These are phyloP conservation scores for Plagodis dolabraria DNA, from an alignment of 2,888 invertebrate species.

Conservation along the genomic window DNA sequence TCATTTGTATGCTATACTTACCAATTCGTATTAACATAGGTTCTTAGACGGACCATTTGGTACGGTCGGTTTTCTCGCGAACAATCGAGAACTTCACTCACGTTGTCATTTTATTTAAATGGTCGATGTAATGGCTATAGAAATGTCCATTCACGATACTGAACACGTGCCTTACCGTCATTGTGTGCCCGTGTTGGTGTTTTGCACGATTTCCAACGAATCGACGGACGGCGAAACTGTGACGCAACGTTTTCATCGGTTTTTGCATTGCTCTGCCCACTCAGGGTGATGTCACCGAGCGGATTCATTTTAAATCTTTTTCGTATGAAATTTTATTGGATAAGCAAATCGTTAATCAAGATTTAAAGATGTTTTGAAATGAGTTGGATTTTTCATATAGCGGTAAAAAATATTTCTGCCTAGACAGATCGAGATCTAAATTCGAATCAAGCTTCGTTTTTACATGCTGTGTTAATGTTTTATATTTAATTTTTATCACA, in stretches of 20 bases:
- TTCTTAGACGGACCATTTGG: not conserved
- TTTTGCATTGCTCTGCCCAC: conserved; percentile 58
- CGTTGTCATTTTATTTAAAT: conserved; percentile 12
- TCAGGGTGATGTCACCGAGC: conserved; percentile 63
- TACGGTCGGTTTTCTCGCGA: not conserved
- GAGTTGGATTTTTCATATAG: not conserved
- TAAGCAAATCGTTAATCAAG: conserved; percentile 4
- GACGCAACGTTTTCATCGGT: conserved; percentile 58
- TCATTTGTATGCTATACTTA: not conserved
- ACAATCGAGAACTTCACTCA: conserved; percentile 1
- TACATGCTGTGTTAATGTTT: no score
- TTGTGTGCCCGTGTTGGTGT: conserved; percentile 37
- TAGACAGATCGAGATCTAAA: not conserved
- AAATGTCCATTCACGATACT: conserved; percentile 42
- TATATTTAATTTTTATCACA: no score
- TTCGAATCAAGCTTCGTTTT: no score
- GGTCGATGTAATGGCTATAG: conserved; percentile 7
- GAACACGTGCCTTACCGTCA: conserved; percentile 47
- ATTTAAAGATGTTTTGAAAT: conserved; percentile 11
- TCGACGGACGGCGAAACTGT: conserved; percentile 44
- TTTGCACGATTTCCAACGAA: conserved; percentile 49
- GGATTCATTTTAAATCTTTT: conserved; percentile 44
- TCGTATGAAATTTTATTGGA: conserved; percentile 10
- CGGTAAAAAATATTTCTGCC: not conserved
- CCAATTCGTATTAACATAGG: no score